Percentiles rank a stretch among this genome's conserved stretches.
Conservation (phyloP, 2,888 invertebrate species). For the Drosophila antonietae region DNA sequence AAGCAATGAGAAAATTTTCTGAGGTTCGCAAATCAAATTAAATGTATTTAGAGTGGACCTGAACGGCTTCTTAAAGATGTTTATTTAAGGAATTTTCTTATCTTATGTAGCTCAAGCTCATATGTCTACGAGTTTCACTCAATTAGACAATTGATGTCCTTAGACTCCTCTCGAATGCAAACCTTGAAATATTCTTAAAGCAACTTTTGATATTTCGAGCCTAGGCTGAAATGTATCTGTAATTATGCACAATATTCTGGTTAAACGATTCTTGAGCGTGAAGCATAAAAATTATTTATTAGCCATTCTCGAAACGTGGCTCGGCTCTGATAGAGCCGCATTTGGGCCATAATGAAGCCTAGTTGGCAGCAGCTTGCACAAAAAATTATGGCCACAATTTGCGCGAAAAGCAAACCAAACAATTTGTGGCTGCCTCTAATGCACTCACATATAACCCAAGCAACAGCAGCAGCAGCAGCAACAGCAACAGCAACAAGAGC, state of each 20-base stretch:
- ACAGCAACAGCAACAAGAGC: constrained; percentile 37
- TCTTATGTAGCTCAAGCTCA: too few relatives aligned
- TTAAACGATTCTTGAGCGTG: not conserved
- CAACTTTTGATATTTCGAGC: not conserved
- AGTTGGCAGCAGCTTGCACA: constrained; percentile 44
- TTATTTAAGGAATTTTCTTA: not conserved
- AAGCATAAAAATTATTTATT: constrained; percentile 41
- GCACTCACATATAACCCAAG: constrained; percentile 70
- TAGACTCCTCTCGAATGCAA: not conserved
- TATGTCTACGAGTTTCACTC: not conserved
- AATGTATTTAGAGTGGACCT: not conserved
- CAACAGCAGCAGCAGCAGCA: constrained; percentile 2
- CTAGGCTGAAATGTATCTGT: not conserved
- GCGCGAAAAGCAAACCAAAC: constrained; percentile 70
- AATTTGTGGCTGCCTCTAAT: constrained; percentile 77
- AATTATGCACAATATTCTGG: constrained; percentile 7
- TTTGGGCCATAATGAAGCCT: constrained; percentile 55
- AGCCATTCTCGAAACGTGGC: constrained; percentile 23
- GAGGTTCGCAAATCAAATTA: not conserved
- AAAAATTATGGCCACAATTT: constrained; percentile 75
- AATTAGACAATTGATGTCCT: not conserved
- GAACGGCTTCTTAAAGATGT: not conserved
- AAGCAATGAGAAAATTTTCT: not conserved
- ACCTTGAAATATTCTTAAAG: not conserved
- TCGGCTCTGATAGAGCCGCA: constrained; percentile 53